A percentile compares a stretch with the other conserved stretches of the same genome.
Conservation (phyloP, 2,113 vertebrate genomes). For the Fregetta grallaria region DNA sequence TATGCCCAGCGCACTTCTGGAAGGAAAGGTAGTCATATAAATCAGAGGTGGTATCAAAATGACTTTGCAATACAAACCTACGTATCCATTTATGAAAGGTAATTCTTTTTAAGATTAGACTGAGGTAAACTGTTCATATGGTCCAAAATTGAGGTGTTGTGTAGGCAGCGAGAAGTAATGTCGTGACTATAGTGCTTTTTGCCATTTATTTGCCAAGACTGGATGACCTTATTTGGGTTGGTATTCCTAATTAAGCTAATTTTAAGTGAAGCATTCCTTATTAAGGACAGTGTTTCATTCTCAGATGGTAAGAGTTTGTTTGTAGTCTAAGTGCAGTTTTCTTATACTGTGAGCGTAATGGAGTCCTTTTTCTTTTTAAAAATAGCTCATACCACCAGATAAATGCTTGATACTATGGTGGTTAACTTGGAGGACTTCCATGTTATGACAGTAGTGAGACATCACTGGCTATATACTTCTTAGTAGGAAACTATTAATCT, state of each 20-base stretch:
- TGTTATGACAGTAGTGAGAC: not conserved
- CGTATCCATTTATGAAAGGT: not conserved
- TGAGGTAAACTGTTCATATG: not conserved
- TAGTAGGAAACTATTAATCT: not conserved
- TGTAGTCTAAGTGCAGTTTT: not conserved
- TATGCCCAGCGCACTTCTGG: rapidly evolving
- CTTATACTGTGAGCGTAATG: not conserved
- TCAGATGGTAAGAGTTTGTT: not conserved
- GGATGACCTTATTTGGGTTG: not conserved
- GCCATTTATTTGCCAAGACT: not conserved
- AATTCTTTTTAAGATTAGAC: not conserved
- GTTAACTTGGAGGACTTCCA: not conserved
- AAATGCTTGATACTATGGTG: not conserved
- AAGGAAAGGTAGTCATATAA: not conserved
- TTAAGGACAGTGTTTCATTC: not conserved
- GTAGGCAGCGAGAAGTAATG: not conserved
- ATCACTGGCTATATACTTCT: not conserved
- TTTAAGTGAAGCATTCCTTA: not conserved
- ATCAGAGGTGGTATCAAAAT: not conserved
- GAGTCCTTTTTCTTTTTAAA: not conserved
- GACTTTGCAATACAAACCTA: not conserved
- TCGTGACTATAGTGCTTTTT: not conserved
- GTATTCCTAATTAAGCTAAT: not conserved
- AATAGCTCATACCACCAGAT: not conserved
- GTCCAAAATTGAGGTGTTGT: not conserved